Evolutionary conservation across 2,888 invertebrate genomes (phyloP).

Genomic region (Patella caerulea): DNA sequence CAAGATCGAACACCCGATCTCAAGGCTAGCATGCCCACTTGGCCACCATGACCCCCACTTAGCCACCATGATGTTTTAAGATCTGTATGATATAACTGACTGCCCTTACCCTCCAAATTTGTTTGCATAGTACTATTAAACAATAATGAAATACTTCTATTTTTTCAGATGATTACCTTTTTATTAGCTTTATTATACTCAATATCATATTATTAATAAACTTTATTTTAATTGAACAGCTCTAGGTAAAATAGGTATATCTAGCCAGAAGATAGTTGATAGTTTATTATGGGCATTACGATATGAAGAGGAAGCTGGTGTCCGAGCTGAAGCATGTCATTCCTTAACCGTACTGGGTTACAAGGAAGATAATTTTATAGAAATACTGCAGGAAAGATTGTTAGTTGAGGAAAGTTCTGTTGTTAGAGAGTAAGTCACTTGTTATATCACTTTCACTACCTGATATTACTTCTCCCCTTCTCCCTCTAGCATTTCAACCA

Average conservation of each 20-base stretch:
- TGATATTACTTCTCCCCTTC: too few relatives aligned
- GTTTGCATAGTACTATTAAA: too few relatives aligned
- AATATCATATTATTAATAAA: not conserved
- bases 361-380: constrained; percentile 61
- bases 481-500: too few relatives aligned
- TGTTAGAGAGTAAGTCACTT: constrained; percentile 65
- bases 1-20: too few relatives aligned
- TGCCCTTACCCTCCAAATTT: too few relatives aligned
- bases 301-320: constrained; percentile 67
- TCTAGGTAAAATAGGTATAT: constrained; percentile 65
- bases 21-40: too few relatives aligned
- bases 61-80: too few relatives aligned
- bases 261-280: constrained; percentile 57
- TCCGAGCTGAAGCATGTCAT: constrained; percentile 70
- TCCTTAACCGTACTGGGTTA: constrained; percentile 59
- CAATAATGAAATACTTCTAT: too few relatives aligned
- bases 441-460: not conserved
- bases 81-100: too few relatives aligned
- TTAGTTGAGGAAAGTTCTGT: constrained; percentile 66
- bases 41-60: too few relatives aligned
- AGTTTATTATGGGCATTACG: constrained; percentile 69
- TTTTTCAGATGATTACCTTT: too few relatives aligned
- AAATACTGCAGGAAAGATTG: constrained; percentile 67
- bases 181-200: too few relatives aligned
- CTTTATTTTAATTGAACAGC: constrained; percentile 48